These are phyloP conservation scores for Urocitellus parryii DNA, from an alignment of 2,113 vertebrate genomes.

Conservation along the genomic window DNA sequence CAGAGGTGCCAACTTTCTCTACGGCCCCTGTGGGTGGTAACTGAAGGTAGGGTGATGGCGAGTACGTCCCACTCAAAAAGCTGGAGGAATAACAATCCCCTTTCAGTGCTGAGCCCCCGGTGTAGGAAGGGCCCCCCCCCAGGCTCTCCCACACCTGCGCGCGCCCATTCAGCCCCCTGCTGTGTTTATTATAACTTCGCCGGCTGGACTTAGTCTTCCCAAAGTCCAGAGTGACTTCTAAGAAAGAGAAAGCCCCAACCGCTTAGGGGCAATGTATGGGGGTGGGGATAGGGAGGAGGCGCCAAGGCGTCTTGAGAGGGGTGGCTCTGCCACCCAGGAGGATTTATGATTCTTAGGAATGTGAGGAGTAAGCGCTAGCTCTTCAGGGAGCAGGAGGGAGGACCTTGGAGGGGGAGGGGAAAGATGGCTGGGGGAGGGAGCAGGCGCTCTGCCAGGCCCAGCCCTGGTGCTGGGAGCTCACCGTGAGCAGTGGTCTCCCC, in stretches of 20 bases:
- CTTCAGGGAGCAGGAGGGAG: conserved; percentile 53
- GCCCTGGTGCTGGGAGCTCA: not conserved
- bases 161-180: not conserved
- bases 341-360: conserved; percentile 83
- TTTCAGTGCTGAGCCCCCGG: not conserved
- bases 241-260: not conserved
- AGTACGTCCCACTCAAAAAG: not conserved
- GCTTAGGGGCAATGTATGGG: not conserved
- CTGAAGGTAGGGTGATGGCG: not conserved
- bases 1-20: not conserved
- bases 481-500: not conserved
- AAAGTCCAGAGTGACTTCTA: conserved; percentile 19
- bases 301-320: not conserved
- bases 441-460: not conserved
- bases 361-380: conserved; percentile 78
- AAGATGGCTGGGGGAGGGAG: not conserved
- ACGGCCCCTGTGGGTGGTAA: not conserved
- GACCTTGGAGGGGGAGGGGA: not conserved
- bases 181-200: conserved; percentile 47
- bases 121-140: not conserved
- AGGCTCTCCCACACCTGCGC: too few relatives aligned
- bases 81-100: not conserved
- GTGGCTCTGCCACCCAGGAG: conserved; percentile 60
- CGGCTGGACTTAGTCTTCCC: conserved; percentile 56
- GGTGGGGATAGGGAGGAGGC: conserved; percentile 34